Conservation (phyloP, 2,888 invertebrate species). For the Pammene fasciana region DNA sequence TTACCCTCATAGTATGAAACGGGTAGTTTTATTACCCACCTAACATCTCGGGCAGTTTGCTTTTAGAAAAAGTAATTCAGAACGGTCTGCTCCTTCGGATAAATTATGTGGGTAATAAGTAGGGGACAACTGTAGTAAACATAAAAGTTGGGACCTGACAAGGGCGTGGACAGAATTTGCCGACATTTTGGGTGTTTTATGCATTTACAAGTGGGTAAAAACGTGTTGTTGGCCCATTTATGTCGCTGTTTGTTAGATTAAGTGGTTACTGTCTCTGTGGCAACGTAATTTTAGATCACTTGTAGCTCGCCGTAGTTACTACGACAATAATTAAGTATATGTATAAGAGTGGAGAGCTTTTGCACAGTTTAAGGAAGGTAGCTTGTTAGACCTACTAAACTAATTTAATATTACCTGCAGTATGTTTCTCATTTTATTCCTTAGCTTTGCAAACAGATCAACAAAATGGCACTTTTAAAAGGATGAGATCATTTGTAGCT, state of each 20-base stretch:
- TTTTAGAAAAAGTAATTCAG: constrained; percentile 31
- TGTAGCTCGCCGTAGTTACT: too few species aligned
- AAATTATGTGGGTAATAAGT: constrained; percentile 32
- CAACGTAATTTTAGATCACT: too few species aligned
- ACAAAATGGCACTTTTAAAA: too few species aligned
- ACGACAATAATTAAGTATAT: too few species aligned
- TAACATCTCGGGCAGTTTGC: constrained; percentile 20
- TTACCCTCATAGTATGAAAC: constrained; percentile 5
- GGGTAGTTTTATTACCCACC: constrained; percentile 21
- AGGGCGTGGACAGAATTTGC: constrained; percentile 10
- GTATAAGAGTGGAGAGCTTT: too few species aligned
- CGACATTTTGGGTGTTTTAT: constrained; percentile 13
- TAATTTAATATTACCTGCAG: too few species aligned
- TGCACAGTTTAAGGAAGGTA: too few species aligned
- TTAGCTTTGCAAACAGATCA: too few species aligned
- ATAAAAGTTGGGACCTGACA: constrained; percentile 37
- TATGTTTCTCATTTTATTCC: too few species aligned
- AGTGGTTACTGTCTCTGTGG: too few species aligned
- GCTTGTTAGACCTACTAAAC: too few species aligned
- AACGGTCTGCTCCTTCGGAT: constrained; percentile 24
- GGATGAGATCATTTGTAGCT: too few species aligned
- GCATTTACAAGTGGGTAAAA: constrained; percentile 2
- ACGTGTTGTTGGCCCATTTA: background rate
- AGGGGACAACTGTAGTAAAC: constrained; percentile 36
- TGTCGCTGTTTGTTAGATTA: background rate